Conservation (phyloP, 2,888 invertebrate species). For the Ceraclea dissimilis region DNA sequence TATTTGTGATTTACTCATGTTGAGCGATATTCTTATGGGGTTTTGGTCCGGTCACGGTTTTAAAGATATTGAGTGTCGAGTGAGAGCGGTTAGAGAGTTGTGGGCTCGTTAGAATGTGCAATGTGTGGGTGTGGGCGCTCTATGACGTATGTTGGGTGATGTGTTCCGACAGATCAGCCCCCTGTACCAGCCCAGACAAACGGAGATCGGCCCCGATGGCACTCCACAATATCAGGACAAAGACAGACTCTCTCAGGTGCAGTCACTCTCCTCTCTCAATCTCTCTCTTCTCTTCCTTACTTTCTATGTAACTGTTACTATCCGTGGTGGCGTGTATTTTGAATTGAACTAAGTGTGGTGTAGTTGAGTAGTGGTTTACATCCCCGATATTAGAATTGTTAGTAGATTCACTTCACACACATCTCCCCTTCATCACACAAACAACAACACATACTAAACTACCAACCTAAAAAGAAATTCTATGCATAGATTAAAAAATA, state of each 20-base stretch:
- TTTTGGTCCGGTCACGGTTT: too few species aligned
- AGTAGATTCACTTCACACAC: background rate
- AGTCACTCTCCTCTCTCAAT: constrained; percentile 18
- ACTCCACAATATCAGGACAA: constrained; percentile 39
- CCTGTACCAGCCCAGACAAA: constrained; percentile 51
- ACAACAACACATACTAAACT: background rate
- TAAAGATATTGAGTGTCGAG: too few species aligned
- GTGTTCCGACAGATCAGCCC: constrained; percentile 43
- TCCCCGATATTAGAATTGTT: constrained; percentile 1
- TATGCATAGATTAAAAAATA: too few species aligned
- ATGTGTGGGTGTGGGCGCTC: background rate
- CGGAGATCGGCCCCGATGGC: constrained; percentile 40
- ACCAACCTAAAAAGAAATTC: background rate
- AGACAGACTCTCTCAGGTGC: constrained; percentile 44
- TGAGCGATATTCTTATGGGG: too few species aligned
- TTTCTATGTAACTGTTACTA: constrained; percentile 19
- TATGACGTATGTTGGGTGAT: constrained; percentile 28
- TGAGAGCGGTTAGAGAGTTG: too few species aligned
- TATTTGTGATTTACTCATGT: too few species aligned
- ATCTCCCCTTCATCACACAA: background rate
- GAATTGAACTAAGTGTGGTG: constrained; percentile 20
- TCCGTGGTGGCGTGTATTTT: constrained; percentile 27
- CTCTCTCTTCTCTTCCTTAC: constrained; percentile 2
- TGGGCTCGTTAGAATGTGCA: too few species aligned
- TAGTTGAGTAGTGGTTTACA: constrained; percentile 8